A percentile compares a stretch with the other conserved stretches of the same genome.
Conservation (phyloP, 1,140 invertebrate species). For the Bombus confusus region DNA sequence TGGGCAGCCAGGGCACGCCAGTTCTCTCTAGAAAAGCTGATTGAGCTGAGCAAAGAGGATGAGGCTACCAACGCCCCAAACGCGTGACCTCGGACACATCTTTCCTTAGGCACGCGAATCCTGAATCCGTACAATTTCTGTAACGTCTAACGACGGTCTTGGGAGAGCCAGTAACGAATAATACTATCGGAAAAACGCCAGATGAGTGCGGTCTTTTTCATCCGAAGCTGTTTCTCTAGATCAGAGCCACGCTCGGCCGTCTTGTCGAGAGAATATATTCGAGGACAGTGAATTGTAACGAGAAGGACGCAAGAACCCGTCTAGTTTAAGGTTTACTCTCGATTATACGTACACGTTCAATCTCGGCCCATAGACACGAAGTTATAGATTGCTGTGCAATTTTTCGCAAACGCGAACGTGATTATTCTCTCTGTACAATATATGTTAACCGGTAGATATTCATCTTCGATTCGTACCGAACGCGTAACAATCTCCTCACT, state of each 20-base stretch:
- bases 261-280: background rate
- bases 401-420: background rate
- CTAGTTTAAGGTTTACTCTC: slow-evolving; percentile 11
- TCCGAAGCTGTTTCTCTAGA: slow-evolving; percentile 5
- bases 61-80: slow-evolving; percentile 59
- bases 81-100: slow-evolving; percentile 71
- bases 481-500: background rate
- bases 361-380: background rate
- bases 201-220: background rate
- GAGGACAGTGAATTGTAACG: slow-evolving; percentile 35
- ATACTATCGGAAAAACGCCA: background rate
- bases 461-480: background rate
- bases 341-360: background rate
- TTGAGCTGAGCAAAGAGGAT: slow-evolving; percentile 59
- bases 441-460: slow-evolving; percentile 39
- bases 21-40: slow-evolving; percentile 68
- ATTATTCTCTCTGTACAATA: slow-evolving; percentile 18
- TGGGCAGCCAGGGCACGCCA: slow-evolving; percentile 78
- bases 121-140: slow-evolving; percentile 63
- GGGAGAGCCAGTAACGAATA: slow-evolving; percentile 16
- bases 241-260: background rate
- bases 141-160: slow-evolving; percentile 27
- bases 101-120: slow-evolving; percentile 55
- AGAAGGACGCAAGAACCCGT: slow-evolving; percentile 23
- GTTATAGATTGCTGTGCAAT: background rate